phyloP scores from a whole-genome alignment of 2,888 invertebrate species.

The Petrolisthes manimaculis region DNA sequence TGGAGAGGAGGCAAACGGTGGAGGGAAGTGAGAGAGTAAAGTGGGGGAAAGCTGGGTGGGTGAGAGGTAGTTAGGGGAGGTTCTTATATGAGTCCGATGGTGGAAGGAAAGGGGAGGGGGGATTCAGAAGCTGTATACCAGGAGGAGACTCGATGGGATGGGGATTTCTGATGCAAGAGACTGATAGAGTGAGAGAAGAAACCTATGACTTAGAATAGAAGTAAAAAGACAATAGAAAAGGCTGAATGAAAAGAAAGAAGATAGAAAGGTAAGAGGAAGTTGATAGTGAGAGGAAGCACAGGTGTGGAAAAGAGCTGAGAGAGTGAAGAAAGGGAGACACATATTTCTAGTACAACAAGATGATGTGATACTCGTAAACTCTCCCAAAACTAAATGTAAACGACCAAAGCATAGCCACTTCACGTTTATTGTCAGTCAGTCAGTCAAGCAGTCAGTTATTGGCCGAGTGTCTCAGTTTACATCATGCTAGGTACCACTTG shows the following conservation, averaged over 20 bases:
- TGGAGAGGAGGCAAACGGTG: neutral
- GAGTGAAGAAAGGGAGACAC: neutral
- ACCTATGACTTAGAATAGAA: neutral
- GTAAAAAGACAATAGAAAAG: neutral
- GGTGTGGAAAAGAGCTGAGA: neutral
- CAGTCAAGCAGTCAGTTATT: constrained; percentile 1
- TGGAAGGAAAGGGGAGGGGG: neutral
- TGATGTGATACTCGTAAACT: neutral
- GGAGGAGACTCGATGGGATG: neutral
- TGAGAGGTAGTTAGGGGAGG: neutral
- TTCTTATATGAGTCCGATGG: neutral
- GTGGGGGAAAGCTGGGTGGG: neutral
- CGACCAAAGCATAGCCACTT: constrained; percentile 1
- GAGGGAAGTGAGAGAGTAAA: neutral
- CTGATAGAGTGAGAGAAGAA: too few relatives aligned
- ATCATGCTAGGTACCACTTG: neutral
- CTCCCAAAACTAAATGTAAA: neutral
- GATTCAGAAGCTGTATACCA: neutral
- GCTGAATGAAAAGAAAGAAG: neutral
- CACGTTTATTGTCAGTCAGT: constrained; percentile 12
- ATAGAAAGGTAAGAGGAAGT: constrained; percentile 12
- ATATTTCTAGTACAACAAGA: too few relatives aligned
- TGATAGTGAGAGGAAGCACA: constrained; percentile 2
- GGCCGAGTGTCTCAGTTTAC: neutral
- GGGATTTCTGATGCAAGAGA: too few relatives aligned